Conservation (phyloP, 2,113 vertebrate genomes). For the Apus apus region DNA sequence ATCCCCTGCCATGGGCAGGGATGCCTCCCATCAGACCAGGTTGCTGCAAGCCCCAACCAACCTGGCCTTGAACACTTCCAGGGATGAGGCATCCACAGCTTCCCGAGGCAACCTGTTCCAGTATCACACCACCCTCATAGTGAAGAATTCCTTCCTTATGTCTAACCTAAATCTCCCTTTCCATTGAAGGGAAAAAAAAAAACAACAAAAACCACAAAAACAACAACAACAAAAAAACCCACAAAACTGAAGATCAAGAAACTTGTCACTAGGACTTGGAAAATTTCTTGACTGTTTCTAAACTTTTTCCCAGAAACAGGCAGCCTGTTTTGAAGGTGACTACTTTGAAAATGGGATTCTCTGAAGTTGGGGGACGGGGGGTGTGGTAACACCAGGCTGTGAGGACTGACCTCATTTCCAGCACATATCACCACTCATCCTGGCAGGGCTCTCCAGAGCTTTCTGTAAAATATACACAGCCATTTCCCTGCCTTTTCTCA, state of each 20-base stretch:
- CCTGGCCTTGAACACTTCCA: no score
- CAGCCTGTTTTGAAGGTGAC: background rate
- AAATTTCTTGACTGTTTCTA: background rate
- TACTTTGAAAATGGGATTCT: background rate
- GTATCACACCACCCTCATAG: no score
- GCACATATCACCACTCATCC: background rate
- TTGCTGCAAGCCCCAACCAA: no score
- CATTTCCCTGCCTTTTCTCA: background rate
- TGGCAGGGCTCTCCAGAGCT: background rate
- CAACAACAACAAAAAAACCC: no score
- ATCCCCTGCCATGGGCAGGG: no score
- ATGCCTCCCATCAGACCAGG: no score
- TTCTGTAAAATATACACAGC: background rate
- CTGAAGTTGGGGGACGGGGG: no score
- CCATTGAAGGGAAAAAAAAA: rapidly evolving
- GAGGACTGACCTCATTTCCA: background rate
- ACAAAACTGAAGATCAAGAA: rapidly evolving
- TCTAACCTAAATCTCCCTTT: no score
- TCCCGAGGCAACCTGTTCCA: no score
- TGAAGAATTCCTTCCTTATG: no score
- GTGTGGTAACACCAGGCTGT: rapidly evolving
- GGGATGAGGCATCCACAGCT: no score
- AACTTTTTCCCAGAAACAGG: background rate
- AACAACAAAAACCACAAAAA: no score
- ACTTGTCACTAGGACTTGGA: background rate